Percentiles rank a stretch among this genome's conserved stretches.
phyloP scores from a whole-genome alignment of 92 coral and sea anemone genomes.

The Anthopleura xanthogrammica region DNA sequence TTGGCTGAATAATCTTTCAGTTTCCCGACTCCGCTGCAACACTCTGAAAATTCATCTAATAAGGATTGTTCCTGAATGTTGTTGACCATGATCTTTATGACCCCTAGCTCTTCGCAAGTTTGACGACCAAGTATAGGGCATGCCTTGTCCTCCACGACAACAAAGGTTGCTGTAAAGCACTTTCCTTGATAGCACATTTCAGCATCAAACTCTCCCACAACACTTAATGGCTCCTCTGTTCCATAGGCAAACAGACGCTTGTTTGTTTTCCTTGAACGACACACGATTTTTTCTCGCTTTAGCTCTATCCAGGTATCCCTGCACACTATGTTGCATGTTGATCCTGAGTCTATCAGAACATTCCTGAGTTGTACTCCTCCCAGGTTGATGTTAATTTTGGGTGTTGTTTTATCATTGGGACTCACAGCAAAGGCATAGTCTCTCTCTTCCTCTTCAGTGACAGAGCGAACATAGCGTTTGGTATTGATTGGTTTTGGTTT shows the following conservation, averaged over 20 bases:
- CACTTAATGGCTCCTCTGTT: constrained; percentile 30
- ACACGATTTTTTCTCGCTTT: constrained; percentile 37
- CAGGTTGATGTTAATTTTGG: too few species aligned
- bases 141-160: constrained; percentile 40
- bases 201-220: constrained; percentile 35
- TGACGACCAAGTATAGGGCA: constrained; percentile 41
- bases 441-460: neutral
- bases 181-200: neutral
- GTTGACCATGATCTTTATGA: constrained; percentile 32
- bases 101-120: constrained; percentile 42
- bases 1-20: constrained; percentile 28
- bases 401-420: too few species aligned
- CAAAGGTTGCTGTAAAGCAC: constrained; percentile 24
- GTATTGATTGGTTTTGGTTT: too few species aligned
- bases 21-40: constrained; percentile 34
- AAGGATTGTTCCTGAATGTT: neutral
- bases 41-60: neutral
- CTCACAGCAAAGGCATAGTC: neutral
- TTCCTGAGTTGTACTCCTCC: neutral
- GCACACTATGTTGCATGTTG: constrained; percentile 38
- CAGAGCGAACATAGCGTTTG: too few species aligned
- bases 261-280: constrained; percentile 32
- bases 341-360: constrained; percentile 52
- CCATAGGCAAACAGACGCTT: constrained; percentile 39
- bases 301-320: constrained; percentile 34